phyloP scores from a whole-genome alignment of 1,140 invertebrate genomes.

The Anastrepha ludens region DNA sequence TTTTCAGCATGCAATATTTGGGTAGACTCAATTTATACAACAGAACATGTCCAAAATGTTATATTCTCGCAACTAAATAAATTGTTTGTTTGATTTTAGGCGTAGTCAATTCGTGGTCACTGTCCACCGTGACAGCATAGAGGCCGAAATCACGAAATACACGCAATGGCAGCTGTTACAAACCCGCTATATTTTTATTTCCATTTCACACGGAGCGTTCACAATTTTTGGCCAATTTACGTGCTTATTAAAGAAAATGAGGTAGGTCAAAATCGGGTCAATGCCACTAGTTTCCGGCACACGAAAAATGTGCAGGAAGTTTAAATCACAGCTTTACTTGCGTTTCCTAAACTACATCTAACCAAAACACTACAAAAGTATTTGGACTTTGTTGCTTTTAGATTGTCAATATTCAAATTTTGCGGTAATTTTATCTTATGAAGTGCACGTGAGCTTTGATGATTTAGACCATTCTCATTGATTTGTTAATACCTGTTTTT shows the following conservation, averaged over 20 bases:
- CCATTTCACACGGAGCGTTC: not conserved
- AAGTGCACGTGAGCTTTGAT: not conserved
- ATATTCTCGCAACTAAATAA: not conserved
- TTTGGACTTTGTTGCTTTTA: too few species aligned
- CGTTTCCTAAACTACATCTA: not conserved
- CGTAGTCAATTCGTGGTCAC: not conserved
- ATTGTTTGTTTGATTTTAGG: conserved; percentile 39
- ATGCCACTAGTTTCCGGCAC: not conserved
- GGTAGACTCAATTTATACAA: too few species aligned
- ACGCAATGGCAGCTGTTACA: not conserved
- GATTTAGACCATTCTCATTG: too few species aligned
- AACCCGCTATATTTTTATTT: conserved; percentile 8
- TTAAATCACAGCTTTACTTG: not conserved
- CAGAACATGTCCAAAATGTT: not conserved
- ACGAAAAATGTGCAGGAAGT: not conserved
- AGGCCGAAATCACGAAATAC: not conserved
- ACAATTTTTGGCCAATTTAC: not conserved
- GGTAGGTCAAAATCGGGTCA: conserved; percentile 27
- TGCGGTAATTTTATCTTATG: not conserved
- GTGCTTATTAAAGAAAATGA: not conserved
- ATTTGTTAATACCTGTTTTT: too few species aligned
- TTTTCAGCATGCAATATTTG: not conserved
- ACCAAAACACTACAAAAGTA: not conserved
- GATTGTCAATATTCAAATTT: too few species aligned
- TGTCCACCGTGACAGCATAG: not conserved